Conservation (phyloP, 1,140 invertebrate genomes). For the Zaprionus capensis region DNA sequence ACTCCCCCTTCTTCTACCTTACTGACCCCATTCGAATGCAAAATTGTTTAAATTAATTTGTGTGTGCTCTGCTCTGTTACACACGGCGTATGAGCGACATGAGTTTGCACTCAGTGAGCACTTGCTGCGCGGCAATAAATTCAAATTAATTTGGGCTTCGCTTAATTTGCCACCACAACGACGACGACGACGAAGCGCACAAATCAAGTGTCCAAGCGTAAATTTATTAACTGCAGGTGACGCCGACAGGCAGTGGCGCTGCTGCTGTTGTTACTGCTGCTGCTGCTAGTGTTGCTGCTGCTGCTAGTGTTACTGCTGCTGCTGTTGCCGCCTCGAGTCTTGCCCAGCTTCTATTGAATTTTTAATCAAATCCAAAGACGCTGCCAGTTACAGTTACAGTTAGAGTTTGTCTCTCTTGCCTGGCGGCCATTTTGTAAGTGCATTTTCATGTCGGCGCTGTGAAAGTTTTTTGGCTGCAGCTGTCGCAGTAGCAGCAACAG, state of each 20-base stretch:
- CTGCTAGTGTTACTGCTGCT: background rate
- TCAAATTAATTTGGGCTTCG: constrained; percentile 41
- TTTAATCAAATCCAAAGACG: constrained; percentile 28
- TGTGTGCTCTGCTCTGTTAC: background rate
- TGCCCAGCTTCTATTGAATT: constrained; percentile 14
- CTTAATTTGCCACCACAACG: constrained; percentile 5
- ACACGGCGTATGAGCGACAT: constrained; percentile 44
- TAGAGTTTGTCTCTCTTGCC: constrained; percentile 7
- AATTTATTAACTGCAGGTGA: constrained; percentile 38
- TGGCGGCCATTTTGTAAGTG: constrained; percentile 31
- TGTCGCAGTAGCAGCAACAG: background rate
- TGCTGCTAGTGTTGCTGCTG: background rate
- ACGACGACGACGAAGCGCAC: constrained; percentile 4
- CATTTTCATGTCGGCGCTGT: constrained; percentile 35
- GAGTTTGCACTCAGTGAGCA: constrained; percentile 44
- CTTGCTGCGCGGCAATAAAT: constrained; percentile 37
- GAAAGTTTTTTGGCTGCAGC: constrained; percentile 18
- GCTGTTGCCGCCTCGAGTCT: background rate
- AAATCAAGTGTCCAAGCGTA: constrained; percentile 29
- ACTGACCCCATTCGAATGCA: constrained; percentile 27
- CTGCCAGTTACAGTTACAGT: constrained; percentile 7
- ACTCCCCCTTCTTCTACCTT: background rate
- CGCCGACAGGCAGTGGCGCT: no score
- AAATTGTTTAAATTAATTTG: constrained; percentile 57
- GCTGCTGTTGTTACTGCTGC: background rate